Percentiles rank a stretch among this genome's conserved stretches.
Evolutionary conservation across 2,888 invertebrate genomes (phyloP).

Genomic region (Antheraea assamensis): DNA sequence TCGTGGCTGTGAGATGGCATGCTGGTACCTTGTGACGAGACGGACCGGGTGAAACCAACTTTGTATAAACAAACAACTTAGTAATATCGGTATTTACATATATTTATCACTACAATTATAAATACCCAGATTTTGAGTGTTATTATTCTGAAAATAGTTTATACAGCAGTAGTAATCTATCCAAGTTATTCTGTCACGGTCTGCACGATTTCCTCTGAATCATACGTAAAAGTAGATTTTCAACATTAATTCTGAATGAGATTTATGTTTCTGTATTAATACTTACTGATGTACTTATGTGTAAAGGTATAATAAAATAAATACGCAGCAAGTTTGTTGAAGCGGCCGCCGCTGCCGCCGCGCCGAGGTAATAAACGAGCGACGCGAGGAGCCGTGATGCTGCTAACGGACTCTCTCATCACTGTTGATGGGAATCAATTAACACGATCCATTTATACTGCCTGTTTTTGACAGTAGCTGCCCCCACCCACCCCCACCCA

Average conservation of each 20-base stretch:
- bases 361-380: background rate
- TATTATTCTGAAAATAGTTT: too few relatives aligned
- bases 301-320: background rate
- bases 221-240: background rate
- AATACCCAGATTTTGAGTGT: too few relatives aligned
- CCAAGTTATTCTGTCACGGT: background rate
- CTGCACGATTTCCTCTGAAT: background rate
- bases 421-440: conserved; percentile 5
- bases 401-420: background rate
- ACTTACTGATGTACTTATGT: background rate
- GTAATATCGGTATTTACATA: too few relatives aligned
- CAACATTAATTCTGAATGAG: background rate
- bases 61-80: too few relatives aligned
- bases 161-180: too few relatives aligned
- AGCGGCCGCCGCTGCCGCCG: background rate
- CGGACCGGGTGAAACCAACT: background rate
- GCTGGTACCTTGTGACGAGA: too few relatives aligned
- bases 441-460: conserved; percentile 1
- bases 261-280: background rate
- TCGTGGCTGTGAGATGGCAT: too few relatives aligned
- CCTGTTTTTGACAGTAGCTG: background rate
- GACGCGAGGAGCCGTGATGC: background rate
- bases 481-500: background rate
- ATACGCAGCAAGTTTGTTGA: background rate
- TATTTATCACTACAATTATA: too few relatives aligned